Percentiles rank a stretch among this genome's conserved stretches.
phyloP scores from a whole-genome alignment of 2,888 invertebrate genomes.

The Papilio protenor region DNA sequence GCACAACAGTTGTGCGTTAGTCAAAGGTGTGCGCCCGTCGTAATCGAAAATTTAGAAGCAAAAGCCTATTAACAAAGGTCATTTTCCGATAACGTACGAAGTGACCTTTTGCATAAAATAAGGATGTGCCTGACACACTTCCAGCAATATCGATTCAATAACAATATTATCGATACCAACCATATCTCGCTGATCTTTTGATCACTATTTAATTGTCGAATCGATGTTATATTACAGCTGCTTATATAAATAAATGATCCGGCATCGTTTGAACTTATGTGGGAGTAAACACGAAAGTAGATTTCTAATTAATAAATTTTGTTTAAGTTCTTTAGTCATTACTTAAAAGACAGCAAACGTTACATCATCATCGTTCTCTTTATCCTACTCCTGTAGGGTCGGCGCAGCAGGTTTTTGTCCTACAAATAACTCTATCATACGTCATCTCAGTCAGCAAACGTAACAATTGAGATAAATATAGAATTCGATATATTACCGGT shows the following conservation, averaged over 20 bases:
- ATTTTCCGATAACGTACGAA: conserved; percentile 4
- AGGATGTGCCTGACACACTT: conserved; percentile 31
- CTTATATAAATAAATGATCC: background rate
- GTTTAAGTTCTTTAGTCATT: background rate
- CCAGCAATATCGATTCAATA: conserved; percentile 34
- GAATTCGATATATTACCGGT: no score
- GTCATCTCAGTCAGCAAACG: no score
- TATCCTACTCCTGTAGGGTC: no score
- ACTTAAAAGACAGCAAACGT: background rate
- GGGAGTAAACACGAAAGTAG: background rate
- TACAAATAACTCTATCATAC: no score
- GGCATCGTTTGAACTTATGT: conserved; percentile 15
- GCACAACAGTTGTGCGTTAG: no score
- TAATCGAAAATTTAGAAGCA: background rate
- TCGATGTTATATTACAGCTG: conserved; percentile 34
- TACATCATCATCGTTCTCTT: no score
- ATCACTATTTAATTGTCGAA: conserved; percentile 46
- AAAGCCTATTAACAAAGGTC: conserved; percentile 21
- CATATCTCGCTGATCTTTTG: conserved; percentile 42
- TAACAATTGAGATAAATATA: no score
- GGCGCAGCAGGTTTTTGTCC: no score
- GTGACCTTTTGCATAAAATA: conserved; percentile 6
- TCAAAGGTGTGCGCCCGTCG: no score
- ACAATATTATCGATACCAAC: conserved; percentile 28
- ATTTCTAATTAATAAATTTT: background rate